A percentile compares a stretch with the other conserved stretches of the same genome.
Evolutionary conservation across 2,113 vertebrate genomes (phyloP).

Genomic region (Cichladusa arquata): DNA sequence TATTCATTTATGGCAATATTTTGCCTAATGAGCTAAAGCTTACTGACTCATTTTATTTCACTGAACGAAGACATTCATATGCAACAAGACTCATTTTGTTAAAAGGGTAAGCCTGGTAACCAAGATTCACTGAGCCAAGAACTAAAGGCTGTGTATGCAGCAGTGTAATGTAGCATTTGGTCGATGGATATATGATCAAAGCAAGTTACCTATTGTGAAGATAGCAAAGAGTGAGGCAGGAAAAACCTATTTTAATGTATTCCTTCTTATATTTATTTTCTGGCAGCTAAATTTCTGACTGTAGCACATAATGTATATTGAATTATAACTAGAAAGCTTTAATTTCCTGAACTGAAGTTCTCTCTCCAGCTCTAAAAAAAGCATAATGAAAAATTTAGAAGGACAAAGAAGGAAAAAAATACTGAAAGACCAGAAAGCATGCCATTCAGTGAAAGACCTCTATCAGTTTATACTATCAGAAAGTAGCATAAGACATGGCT

Average conservation of each 20-base stretch:
- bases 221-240: neutral
- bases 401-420: neutral
- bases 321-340: neutral
- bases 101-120: neutral
- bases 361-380: neutral
- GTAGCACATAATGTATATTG: neutral
- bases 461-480: neutral
- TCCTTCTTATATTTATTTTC: neutral
- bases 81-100: neutral
- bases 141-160: neutral
- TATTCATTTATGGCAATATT: constrained; percentile 31
- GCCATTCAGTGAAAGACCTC: neutral
- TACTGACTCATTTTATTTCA: constrained; percentile 51
- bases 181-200: neutral
- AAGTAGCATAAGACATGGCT: neutral
- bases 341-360: neutral
- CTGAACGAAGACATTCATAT: neutral
- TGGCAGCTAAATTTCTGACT: neutral
- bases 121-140: neutral
- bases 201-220: rapidly evolving
- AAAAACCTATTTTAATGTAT: neutral
- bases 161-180: neutral
- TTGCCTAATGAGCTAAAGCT: constrained; percentile 50
- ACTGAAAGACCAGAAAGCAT: neutral
- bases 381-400: neutral